Conservation (phyloP, 2,113 vertebrate species). For the Zeus faber region DNA sequence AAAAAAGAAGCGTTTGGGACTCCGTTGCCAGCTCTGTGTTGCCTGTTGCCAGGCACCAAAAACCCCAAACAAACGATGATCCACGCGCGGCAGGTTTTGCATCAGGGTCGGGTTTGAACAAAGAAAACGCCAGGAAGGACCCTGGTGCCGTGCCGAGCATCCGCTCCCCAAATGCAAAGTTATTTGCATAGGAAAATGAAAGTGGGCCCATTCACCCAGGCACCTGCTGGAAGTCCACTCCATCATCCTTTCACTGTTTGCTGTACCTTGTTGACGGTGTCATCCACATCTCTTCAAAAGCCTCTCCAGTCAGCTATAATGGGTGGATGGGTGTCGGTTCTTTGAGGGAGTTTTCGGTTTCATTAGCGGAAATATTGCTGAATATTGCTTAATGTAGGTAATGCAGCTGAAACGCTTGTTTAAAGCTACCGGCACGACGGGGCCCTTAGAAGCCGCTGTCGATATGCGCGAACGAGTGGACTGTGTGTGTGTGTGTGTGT, state of each 20-base stretch:
- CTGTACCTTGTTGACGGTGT: neutral
- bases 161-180: neutral
- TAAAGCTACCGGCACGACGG: too few species aligned
- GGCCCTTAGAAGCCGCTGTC: too few species aligned
- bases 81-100: neutral
- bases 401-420: too few species aligned
- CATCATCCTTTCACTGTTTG: too few species aligned
- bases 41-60: neutral
- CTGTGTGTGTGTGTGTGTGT: slow-evolving; percentile 3
- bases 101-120: neutral
- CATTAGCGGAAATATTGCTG: too few species aligned
- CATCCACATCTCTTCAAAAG: neutral
- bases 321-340: too few species aligned
- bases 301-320: too few species aligned
- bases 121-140: neutral
- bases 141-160: neutral
- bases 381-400: too few species aligned
- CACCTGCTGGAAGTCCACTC: neutral
- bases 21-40: neutral
- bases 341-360: too few species aligned
- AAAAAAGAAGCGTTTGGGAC: neutral
- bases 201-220: too few species aligned
- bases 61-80: neutral
- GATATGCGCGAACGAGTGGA: too few species aligned
- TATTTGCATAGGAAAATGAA: slow-evolving; percentile 1